Evolutionary conservation across 2,113 vertebrate species (phyloP).

Genomic region (Macaca mulatta): DNA sequence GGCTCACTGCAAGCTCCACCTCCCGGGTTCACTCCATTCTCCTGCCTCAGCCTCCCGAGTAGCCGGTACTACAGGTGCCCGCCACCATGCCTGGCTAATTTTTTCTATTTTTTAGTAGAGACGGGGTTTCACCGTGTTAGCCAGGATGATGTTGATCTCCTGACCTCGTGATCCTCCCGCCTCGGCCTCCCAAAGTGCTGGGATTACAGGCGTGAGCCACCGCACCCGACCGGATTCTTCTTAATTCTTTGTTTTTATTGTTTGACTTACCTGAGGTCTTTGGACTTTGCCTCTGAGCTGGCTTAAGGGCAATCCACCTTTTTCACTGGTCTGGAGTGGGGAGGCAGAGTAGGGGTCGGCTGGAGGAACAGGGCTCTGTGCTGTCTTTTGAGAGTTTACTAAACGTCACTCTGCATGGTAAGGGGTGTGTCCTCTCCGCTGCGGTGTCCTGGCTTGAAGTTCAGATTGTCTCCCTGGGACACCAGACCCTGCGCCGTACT

Average conservation of each 20-base stretch:
- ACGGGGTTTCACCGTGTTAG: too few species aligned
- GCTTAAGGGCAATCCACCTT: background rate
- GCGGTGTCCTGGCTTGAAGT: background rate
- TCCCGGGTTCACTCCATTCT: too few species aligned
- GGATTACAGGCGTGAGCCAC: too few species aligned
- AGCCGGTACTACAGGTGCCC: too few species aligned
- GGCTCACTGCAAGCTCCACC: too few species aligned
- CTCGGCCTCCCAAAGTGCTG: too few species aligned
- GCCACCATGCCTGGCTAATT: too few species aligned
- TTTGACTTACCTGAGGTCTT: background rate
- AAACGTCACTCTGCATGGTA: background rate
- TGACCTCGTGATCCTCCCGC: too few species aligned
- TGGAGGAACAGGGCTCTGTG: rapidly evolving
- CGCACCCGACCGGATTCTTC: background rate
- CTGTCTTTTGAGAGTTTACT: background rate
- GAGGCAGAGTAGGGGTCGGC: background rate
- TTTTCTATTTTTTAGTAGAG: too few species aligned
- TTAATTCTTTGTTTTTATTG: background rate
- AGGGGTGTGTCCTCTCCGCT: rapidly evolving
- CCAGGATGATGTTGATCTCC: too few species aligned
- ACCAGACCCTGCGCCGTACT: rapidly evolving
- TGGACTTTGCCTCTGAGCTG: background rate
- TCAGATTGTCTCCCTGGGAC: background rate
- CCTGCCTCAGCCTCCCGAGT: too few species aligned
- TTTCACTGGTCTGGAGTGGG: background rate